Evolutionary conservation across 2,888 invertebrate species (phyloP).

Genomic region (Andricus curvator): DNA sequence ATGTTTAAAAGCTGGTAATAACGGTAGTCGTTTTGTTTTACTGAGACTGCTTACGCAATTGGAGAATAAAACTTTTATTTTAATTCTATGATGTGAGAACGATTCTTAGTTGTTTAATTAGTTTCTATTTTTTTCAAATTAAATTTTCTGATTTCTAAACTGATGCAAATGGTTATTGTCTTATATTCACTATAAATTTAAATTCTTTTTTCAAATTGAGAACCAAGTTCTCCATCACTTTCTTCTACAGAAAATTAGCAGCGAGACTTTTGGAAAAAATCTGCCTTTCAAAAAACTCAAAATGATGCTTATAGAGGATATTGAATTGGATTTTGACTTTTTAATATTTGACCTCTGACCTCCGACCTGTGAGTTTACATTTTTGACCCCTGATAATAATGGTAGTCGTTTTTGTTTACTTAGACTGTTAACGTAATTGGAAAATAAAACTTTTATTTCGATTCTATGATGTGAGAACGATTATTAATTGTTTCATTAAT

Average conservation of each 20-base stretch:
- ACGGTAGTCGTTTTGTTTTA: background rate
- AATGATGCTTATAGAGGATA: too few species aligned
- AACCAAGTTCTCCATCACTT: too few species aligned
- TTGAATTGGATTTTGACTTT: too few species aligned
- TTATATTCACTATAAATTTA: too few species aligned
- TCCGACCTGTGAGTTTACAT: too few species aligned
- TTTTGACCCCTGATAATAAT: background rate
- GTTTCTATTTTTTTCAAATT: background rate
- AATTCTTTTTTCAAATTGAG: too few species aligned
- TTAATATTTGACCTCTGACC: too few species aligned
- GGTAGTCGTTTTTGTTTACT: conserved; percentile 5
- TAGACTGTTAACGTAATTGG: conserved; percentile 11
- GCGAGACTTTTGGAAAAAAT: too few species aligned
- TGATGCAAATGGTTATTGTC: background rate
- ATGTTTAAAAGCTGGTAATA: too few species aligned
- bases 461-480: background rate
- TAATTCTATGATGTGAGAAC: background rate
- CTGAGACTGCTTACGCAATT: background rate
- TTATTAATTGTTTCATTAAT: background rate
- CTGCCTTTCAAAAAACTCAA: too few species aligned
- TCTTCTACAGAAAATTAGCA: too few species aligned
- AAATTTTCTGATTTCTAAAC: background rate
- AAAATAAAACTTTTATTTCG: conserved; percentile 1
- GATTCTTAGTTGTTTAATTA: background rate
- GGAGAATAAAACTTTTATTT: background rate